Base-by-base conservation (phyloP, 2,113 vertebrate genomes). In the Ranitomeya variabilis region DNA sequence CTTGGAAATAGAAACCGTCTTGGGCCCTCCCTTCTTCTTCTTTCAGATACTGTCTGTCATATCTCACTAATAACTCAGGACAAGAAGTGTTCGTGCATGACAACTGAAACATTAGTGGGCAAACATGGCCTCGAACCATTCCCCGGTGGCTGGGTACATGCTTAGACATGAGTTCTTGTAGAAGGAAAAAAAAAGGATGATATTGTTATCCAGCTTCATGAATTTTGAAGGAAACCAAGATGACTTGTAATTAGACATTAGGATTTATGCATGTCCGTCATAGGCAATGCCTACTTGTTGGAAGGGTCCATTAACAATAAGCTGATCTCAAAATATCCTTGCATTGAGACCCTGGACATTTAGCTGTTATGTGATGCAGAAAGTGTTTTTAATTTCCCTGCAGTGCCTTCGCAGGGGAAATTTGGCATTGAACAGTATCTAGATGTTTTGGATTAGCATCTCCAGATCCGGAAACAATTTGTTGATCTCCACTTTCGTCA, bases 21-120 rank as follows among this genome's bases (percentile, higher is more conserved):
- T 15, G 23, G 60, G 73, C 51, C 82, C 37, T 78, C 73, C 87
- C 51, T 79, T 21, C 51, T 54, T 52, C 81, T 73, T 88, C 60
- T 59, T 69, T 59, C 87, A 79, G 81, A 85, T 89, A 74, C 82
- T 16, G 60, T 69, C 73, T 89, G 81, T 89, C 73, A 89, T 85
- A 78, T 89, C 60, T 84, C 81, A 85, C 73, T 73, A 89, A 78
- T 78, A 85, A 85, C 71, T 23, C 37, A 54, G 80, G 73, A 85
- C 71, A 89, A 69, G 45, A 62, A 54, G 14, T 87, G 81, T 55
- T 12, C 55, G 54, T 87, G 78, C 64, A 69, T 87, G 64, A 80
- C 60, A 77, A 62, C 37, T 55, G 52, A 81, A 60, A 26, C 66
- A 21, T 51, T 71, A 31, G 66, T 55, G 23, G 71, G 45, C 19